phyloP scores from a whole-genome alignment of 2,888 invertebrate genomes.

The Allacma fusca region DNA sequence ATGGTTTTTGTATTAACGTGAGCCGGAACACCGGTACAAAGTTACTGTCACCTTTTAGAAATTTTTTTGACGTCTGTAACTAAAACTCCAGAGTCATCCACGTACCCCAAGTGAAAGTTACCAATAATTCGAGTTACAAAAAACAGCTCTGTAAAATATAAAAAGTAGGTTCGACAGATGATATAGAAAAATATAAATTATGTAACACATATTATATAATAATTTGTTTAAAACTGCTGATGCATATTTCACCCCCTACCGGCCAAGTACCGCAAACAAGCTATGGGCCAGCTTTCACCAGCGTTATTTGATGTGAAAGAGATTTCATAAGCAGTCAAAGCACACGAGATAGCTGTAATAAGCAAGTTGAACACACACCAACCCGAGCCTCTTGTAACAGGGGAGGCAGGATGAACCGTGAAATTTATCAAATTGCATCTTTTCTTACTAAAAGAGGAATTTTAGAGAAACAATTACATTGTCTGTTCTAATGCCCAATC shows the following conservation, averaged over 20 bases:
- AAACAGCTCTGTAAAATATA: conserved; percentile 50
- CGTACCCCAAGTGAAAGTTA: conserved; percentile 57
- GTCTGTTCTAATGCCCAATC: too few relatives aligned
- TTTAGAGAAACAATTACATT: too few relatives aligned
- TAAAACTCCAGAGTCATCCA: conserved; percentile 51
- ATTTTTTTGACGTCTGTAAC: conserved; percentile 45
- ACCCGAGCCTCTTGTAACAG: conserved; percentile 46
- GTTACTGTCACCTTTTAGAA: conserved; percentile 41
- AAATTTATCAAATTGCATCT: conserved; percentile 49
- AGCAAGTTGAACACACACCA: conserved; percentile 49
- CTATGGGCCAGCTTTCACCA: conserved; percentile 11
- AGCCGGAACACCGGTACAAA: background rate
- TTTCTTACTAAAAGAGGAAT: conserved; percentile 41
- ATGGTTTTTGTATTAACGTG: too few relatives aligned
- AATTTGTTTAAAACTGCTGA: background rate
- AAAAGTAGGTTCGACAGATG: background rate
- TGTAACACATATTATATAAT: too few relatives aligned
- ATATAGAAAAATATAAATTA: background rate
- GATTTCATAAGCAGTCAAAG: conserved; percentile 54
- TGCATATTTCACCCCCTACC: background rate
- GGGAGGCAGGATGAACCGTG: conserved; percentile 53
- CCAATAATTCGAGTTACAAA: conserved; percentile 55
- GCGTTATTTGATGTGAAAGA: conserved; percentile 46
- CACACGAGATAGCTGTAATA: conserved; percentile 56
- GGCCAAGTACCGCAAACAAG: conserved; percentile 18